These are phyloP conservation scores for Rhingia rostrata DNA, from an alignment of 2,888 invertebrate species.

Conservation along the genomic window DNA sequence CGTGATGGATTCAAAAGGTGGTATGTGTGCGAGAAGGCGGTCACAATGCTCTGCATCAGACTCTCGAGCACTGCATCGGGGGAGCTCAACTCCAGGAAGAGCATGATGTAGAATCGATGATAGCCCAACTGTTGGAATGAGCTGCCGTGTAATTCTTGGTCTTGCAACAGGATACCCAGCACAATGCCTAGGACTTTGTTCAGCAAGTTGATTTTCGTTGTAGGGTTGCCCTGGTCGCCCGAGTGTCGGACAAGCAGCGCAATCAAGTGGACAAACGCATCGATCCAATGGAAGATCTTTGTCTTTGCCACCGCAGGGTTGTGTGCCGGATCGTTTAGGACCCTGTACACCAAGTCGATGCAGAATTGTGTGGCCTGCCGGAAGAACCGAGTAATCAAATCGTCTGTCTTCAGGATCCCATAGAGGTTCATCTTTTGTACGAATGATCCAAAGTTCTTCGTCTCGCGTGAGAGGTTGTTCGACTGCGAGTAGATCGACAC, in stretches of 20 bases:
- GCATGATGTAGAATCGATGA: constrained; percentile 97
- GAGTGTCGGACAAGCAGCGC: constrained; percentile 97
- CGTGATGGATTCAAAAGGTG: constrained; percentile 96
- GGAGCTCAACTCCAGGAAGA: constrained; percentile 97
- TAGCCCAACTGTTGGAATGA: constrained; percentile 98
- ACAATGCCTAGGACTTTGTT: constrained; percentile 98
- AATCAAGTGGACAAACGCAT: constrained; percentile 96
- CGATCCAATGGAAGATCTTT: constrained; percentile 97
- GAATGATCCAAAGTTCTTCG: constrained; percentile 96
- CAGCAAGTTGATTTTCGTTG: constrained; percentile 96
- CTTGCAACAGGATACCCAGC: constrained; percentile 96
- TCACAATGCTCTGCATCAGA: constrained; percentile 93
- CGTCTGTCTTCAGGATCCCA: constrained; percentile 98
- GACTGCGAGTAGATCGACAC: constrained; percentile 91
- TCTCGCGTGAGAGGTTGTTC: constrained; percentile 88
- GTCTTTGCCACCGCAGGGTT: constrained; percentile 89
- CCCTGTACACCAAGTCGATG: constrained; percentile 95
- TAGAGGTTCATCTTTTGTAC: constrained; percentile 98
- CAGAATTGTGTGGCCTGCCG: constrained; percentile 98
- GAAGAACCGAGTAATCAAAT: constrained; percentile 98
- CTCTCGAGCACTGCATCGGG: constrained; percentile 96
- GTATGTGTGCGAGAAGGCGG: constrained; percentile 97
- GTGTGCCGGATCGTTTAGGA: constrained; percentile 88
- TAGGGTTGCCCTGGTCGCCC: constrained; percentile 93
- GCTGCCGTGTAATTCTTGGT: constrained; percentile 94